These are phyloP conservation scores for Drosophila setifemur DNA, from an alignment of 1,140 invertebrate species.

Conservation along the genomic window DNA sequence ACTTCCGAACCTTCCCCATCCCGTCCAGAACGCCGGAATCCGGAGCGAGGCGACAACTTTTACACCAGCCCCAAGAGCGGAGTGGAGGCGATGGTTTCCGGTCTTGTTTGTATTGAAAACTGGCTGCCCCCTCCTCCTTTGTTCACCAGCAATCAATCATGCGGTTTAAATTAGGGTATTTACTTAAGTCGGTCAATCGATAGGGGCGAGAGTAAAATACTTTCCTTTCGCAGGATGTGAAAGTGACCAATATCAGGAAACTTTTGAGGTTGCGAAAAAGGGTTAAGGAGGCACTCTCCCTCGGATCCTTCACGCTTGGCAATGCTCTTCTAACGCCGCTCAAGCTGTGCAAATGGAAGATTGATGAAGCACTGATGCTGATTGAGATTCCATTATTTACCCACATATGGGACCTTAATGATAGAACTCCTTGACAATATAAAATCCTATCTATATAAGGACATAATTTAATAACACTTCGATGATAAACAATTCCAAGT, in stretches of 20 bases:
- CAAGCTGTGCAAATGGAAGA: not conserved
- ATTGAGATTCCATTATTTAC: no score
- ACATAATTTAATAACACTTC: no score
- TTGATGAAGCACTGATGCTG: not conserved
- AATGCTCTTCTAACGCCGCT: constrained; percentile 2
- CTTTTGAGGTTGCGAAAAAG: constrained; percentile 34
- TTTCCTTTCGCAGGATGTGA: constrained; percentile 13
- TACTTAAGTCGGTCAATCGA: constrained; percentile 72
- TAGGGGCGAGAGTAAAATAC: constrained; percentile 39
- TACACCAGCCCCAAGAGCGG: constrained; percentile 30
- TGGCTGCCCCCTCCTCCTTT: constrained; percentile 9
- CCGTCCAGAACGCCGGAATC: constrained; percentile 11
- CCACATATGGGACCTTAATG: no score
- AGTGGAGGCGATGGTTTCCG: constrained; percentile 35
- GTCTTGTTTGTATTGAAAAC: constrained; percentile 58
- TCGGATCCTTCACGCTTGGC: constrained; percentile 28
- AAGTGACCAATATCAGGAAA: constrained; percentile 20
- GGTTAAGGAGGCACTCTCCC: constrained; percentile 31
- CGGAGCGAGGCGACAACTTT: constrained; percentile 63
- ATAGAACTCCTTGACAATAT: no score
- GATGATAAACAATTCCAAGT: no score
- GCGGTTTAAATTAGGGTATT: constrained; percentile 81
- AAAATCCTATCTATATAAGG: no score
- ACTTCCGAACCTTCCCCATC: constrained; percentile 3
- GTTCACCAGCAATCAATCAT: constrained; percentile 72